Conservation (phyloP, 92 coral and sea anemone species). For the Zoanthus sansibaricus region DNA sequence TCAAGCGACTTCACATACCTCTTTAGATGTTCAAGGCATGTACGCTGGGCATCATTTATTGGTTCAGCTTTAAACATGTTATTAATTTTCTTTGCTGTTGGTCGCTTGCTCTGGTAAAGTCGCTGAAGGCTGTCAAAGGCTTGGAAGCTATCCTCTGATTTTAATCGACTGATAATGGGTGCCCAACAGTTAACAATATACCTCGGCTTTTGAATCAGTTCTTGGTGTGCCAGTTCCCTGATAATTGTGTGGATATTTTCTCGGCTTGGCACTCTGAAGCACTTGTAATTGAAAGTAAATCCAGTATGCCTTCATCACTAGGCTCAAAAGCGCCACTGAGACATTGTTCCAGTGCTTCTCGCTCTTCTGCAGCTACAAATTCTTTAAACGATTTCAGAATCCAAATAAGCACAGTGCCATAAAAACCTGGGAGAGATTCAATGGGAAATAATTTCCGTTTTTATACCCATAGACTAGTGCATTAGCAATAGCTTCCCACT, state of each 20-base stretch:
- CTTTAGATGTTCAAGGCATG: too few relatives aligned
- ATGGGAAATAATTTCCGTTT: slow-evolving; percentile 40
- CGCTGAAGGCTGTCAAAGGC: too few relatives aligned
- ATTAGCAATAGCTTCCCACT: slow-evolving; percentile 46
- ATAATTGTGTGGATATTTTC: neutral
- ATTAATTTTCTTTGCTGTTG: too few relatives aligned
- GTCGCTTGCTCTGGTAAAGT: too few relatives aligned
- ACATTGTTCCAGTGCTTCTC: slow-evolving; percentile 35
- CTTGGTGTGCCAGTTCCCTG: too few relatives aligned
- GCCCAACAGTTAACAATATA: slow-evolving; percentile 45
- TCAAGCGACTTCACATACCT: too few relatives aligned
- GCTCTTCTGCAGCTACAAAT: slow-evolving; percentile 45
- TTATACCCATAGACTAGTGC: slow-evolving; percentile 38
- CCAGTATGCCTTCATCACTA: slow-evolving; percentile 35
- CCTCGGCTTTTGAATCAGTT: too few relatives aligned
- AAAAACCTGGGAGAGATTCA: slow-evolving; percentile 9
- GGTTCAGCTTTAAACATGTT: too few relatives aligned
- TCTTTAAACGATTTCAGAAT: slow-evolving; percentile 23
- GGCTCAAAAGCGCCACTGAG: slow-evolving; percentile 29
- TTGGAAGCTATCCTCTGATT: too few relatives aligned
- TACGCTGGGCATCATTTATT: too few relatives aligned
- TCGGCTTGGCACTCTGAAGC: slow-evolving; percentile 27
- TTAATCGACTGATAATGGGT: too few relatives aligned
- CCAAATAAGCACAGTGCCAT: slow-evolving; percentile 3
- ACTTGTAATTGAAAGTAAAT: slow-evolving; percentile 34